Base-by-base conservation (phyloP, 2,888 invertebrate species). In the Ectemnius cavifrons region DNA sequence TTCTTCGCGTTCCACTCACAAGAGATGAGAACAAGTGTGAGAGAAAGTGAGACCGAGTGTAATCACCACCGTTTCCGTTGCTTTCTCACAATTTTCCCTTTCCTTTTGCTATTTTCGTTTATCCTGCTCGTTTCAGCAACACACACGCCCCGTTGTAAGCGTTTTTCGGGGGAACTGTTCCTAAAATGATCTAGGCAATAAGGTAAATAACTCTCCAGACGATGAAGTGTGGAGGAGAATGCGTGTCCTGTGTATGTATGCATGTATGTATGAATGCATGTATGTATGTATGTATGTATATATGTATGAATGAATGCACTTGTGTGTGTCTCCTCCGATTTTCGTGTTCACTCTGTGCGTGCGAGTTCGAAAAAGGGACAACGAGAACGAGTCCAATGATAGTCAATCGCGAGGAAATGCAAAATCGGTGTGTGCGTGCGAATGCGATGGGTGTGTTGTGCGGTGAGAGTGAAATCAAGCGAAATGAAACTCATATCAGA, bases 401-500 rank as follows among this genome's bases (percentile, higher is more conserved):
- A n/a, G 27, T 23, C 28, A 45, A 37, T 3, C 14, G 45, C 13
- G 16, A 5, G 60, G 14, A 13, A 20, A 49, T 3, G 49, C 37
- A 28, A 62, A 27, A 46, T 73, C 16, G 14, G 71, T 75, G 81
- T 68, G 78, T 63, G 81, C 23, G 69, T 61, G 83, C 27, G 75
- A 71, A 84, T 79, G 75, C 79, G 81, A 73, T 56, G 70, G 59
- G 70, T 76, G 74, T 67, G 73, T 46, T 70, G 11, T 46, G 76
- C 66, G 78, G 52, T 49, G 67, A 75, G 73, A 72, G 45, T 73
- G 75, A 72, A 63, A 67, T 68, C 47, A 85, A 86, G 37, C 37
- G 37, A 86, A 85, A 85, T 84, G 83, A 88, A 89, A 91, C 89
- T 89, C 91, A 91, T 91, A 91, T 91, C 91, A 91, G 85, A 88